These are phyloP conservation scores for Troides helena DNA, from an alignment of 2,888 invertebrate genomes.

Conservation along the genomic window DNA sequence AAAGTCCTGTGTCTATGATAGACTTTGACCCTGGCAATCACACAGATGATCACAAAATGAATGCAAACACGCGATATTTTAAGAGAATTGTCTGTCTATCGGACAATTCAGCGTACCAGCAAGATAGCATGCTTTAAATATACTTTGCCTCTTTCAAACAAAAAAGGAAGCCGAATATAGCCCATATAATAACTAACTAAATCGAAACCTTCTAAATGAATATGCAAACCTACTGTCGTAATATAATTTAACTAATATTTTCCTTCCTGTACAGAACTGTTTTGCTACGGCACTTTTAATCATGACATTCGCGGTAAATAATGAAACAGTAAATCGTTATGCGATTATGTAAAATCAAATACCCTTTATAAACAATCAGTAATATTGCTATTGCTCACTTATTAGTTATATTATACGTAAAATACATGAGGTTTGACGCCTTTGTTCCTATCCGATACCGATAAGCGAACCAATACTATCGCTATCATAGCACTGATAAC, in stretches of 20 bases:
- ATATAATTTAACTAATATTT: neutral
- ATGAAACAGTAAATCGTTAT: neutral
- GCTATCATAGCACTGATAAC: conserved; percentile 47
- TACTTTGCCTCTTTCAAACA: too few relatives aligned
- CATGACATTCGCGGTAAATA: neutral
- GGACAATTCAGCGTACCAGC: too few relatives aligned
- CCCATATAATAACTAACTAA: too few relatives aligned
- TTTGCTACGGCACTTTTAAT: neutral
- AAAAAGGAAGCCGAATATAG: too few relatives aligned
- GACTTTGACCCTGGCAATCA: too few relatives aligned
- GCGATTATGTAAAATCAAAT: conserved; percentile 1
- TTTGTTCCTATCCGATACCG: conserved; percentile 44
- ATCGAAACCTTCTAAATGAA: neutral
- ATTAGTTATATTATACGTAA: neutral
- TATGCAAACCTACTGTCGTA: neutral
- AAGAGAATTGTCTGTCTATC: too few relatives aligned
- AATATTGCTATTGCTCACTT: conserved; percentile 3
- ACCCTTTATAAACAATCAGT: neutral
- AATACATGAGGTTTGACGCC: conserved; percentile 25
- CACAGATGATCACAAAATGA: too few relatives aligned
- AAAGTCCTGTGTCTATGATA: too few relatives aligned
- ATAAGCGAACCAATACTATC: conserved; percentile 55
- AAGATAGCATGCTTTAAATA: too few relatives aligned
- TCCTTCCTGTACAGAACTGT: neutral
- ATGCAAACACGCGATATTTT: too few relatives aligned